Evolutionary conservation across 1,140 invertebrate genomes (phyloP).

Genomic region (Cecropterus lyciades): DNA sequence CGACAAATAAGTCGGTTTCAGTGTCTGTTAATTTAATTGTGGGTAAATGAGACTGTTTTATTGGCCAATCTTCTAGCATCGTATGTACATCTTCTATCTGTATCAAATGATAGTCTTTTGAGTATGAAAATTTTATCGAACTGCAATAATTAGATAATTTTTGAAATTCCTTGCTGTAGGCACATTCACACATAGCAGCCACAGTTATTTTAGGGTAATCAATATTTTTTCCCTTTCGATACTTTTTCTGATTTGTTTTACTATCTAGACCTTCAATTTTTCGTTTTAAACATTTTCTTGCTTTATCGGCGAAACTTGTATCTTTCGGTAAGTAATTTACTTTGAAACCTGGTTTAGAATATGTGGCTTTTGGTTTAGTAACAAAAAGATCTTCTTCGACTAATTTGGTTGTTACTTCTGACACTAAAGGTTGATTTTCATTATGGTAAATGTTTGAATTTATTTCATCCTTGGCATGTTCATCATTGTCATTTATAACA

Average conservation of each 20-base stretch:
- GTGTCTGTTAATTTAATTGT: conserved; percentile 21
- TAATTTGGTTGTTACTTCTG: not conserved
- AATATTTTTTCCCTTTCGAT: conserved; percentile 75
- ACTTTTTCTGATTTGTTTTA: conserved; percentile 55
- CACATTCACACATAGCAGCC: conserved; percentile 44
- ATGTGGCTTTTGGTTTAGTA: conserved; percentile 56
- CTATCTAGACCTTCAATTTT: conserved; percentile 50
- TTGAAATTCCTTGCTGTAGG: conserved; percentile 64
- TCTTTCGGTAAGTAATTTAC: conserved; percentile 8
- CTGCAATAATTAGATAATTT: conserved; percentile 60
- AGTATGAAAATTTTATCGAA: conserved; percentile 72
- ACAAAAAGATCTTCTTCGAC: conserved; percentile 46
- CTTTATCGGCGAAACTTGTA: conserved; percentile 22
- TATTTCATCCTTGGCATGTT: conserved; percentile 13
- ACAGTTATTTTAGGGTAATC: conserved; percentile 62
- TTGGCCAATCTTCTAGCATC: conserved; percentile 61
- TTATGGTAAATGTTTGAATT: conserved; percentile 2
- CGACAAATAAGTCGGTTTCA: conserved; percentile 49
- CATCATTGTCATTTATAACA: conserved; percentile 24
- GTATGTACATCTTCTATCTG: conserved; percentile 55
- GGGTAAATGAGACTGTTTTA: conserved; percentile 38
- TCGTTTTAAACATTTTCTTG: conserved; percentile 54
- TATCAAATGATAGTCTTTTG: conserved; percentile 52
- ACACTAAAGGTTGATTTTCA: not conserved
- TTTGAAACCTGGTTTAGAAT: conserved; percentile 44